Percentiles rank a stretch among this genome's conserved stretches.
phyloP scores from a whole-genome alignment of 1,140 invertebrate species.

The Pristionchus pacificus region DNA sequence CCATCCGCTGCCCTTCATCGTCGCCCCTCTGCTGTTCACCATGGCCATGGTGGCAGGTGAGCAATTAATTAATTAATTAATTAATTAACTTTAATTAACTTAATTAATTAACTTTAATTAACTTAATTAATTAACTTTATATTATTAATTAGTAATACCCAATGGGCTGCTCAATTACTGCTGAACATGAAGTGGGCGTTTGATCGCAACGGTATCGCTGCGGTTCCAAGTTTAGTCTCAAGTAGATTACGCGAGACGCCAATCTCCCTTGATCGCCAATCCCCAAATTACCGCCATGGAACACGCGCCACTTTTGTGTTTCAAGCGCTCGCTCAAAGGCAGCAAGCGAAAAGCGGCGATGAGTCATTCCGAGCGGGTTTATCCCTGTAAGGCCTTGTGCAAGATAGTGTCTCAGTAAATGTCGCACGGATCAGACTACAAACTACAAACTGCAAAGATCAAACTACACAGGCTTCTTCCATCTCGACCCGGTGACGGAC shows the following conservation, averaged over 20 bases:
- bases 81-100: neutral
- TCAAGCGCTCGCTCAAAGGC: no score
- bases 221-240: neutral
- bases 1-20: slow-evolving; percentile 36
- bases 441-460: neutral
- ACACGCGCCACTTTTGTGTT: neutral
- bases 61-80: neutral
- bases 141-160: no score
- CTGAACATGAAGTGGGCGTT: slow-evolving; percentile 1
- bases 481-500: slow-evolving; percentile 36
- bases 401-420: neutral
- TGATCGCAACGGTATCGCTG: neutral
- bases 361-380: neutral
- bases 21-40: slow-evolving; percentile 37
- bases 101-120: no score
- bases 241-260: no score
- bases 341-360: no score
- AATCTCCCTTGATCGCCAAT: no score
- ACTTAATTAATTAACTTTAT: no score
- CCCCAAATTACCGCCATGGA: neutral
- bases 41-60: slow-evolving; percentile 29
- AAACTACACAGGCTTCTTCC: slow-evolving; percentile 20
- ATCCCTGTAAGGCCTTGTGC: no score
- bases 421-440: neutral
- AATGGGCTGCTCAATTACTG: neutral